A percentile compares a stretch with the other conserved stretches of the same genome.
phyloP scores from a whole-genome alignment of 2,888 invertebrate genomes.

The Tetragonisca angustula region DNA sequence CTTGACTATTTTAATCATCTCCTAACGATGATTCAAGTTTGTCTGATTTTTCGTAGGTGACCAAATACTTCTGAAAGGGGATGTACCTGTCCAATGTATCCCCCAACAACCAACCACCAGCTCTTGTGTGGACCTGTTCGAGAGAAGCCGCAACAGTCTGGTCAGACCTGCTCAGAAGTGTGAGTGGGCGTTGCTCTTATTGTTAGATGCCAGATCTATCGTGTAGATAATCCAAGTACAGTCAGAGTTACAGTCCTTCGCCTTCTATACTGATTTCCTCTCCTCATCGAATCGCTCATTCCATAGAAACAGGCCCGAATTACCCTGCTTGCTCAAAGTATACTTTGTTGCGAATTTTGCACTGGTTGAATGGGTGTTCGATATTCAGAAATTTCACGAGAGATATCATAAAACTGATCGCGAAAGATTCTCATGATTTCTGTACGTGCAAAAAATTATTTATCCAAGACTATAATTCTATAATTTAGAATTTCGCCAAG shows the following conservation, averaged over 20 bases:
- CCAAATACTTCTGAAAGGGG: background rate
- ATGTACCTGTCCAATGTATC: conserved; percentile 43
- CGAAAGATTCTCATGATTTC: no score
- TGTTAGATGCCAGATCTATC: conserved; percentile 77
- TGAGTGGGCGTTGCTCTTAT: conserved; percentile 77
- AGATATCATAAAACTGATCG: no score
- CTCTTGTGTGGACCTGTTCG: conserved; percentile 9
- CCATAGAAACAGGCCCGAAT: conserved; percentile 36
- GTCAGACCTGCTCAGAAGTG: conserved; percentile 51
- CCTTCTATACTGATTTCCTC: background rate
- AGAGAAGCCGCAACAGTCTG: conserved; percentile 35
- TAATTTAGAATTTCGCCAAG: no score
- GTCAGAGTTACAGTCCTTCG: conserved; percentile 75
- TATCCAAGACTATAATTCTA: no score
- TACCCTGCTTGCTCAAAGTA: conserved; percentile 29
- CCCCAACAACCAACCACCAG: background rate
- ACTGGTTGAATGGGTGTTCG: no score
- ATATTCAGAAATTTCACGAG: no score
- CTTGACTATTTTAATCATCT: background rate
- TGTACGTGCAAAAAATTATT: no score
- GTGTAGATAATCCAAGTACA: conserved; percentile 73
- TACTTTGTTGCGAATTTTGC: no score
- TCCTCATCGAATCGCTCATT: background rate
- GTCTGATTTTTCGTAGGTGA: background rate
- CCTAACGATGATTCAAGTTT: background rate